Conservation (phyloP, 2,797 vertebrate species). For the Halcyon leucocephala region DNA sequence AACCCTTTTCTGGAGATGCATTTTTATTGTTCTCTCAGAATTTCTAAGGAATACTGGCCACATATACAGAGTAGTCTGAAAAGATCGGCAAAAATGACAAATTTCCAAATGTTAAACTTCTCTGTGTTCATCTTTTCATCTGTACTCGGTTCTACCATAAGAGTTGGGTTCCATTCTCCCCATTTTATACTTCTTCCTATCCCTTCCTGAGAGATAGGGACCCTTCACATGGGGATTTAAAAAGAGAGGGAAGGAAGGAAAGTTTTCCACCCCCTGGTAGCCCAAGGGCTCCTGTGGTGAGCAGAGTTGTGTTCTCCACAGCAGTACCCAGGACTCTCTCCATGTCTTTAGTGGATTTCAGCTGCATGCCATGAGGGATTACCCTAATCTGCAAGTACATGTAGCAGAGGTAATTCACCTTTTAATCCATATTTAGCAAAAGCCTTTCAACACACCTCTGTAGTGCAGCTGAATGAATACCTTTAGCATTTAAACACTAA, state of each 20-base stretch:
- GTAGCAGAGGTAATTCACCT: slow-evolving; percentile 21
- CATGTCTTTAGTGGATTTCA: slow-evolving; percentile 6
- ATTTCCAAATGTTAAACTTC: neutral
- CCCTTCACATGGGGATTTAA: neutral
- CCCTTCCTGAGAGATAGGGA: neutral
- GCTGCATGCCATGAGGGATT: neutral
- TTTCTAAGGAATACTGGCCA: neutral
- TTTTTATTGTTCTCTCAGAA: neutral
- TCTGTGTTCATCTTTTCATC: neutral
- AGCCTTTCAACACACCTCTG: neutral
- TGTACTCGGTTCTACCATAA: neutral
- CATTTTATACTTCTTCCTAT: neutral
- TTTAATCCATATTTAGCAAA: slow-evolving; percentile 50
- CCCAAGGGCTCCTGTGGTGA: neutral
- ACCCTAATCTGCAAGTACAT: slow-evolving; percentile 15
- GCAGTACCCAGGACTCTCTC: neutral
- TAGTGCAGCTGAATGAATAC: neutral
- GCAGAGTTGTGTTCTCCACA: neutral
- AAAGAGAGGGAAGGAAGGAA: neutral
- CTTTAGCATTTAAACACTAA: neutral
- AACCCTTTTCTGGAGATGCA: neutral
- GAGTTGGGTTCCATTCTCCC: neutral
- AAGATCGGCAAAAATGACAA: neutral
- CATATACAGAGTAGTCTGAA: neutral
- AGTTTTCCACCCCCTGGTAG: neutral